Evolutionary conservation across 2,113 vertebrate species (phyloP), one percentile per base, ranked within the genome.

Genomic region (Chlorodrepanis virens): DNA sequence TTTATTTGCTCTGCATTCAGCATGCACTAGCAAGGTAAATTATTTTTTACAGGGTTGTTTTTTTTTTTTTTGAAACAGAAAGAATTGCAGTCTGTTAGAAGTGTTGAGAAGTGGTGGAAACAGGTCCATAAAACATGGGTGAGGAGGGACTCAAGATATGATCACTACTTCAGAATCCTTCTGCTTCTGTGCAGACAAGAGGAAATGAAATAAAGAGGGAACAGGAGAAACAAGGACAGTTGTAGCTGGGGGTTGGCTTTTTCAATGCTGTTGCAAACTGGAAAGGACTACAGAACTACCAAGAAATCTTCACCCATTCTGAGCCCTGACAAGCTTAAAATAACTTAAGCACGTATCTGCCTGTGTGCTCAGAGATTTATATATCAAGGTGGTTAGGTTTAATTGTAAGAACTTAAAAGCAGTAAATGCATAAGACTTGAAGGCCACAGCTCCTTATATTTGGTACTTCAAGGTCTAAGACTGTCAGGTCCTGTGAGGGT

Each of bases 31-130:
- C 44, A 75, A 50, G 29, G 57, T n/a, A 59, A 79, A 50, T 39
- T 37, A 1, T 9, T 33, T 74, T 65, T 44, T 60, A 44, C 4
- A 39, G 16, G 1, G 1, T 19, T n/a, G n/a, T n/a, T n/a, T 11
- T 53, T 44, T 39, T 42, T 56, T 54, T 47, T 29, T 54, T 47
- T 29, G 0, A 18, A 40, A 53, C 5, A 10, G 42, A 49, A 67
- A 44, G 27, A 61, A 28, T 1, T 37, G 31, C 17, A 35, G 7
- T 37, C 10, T n/a, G 53, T 47, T 9, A 28, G 22, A 47, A 31
- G 21, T 5, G 12, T 35, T 22, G 28, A 75, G 16, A 57, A 70
- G 8, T 1, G 1, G 24, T 29, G 15, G 11, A 11, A 52, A 3
- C 10, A 40, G 19, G 28, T 92, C 44, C 13, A 11, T 52, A 60